phyloP scores from a whole-genome alignment of 2,113 vertebrate genomes.

The Triplophysa tibetana region DNA sequence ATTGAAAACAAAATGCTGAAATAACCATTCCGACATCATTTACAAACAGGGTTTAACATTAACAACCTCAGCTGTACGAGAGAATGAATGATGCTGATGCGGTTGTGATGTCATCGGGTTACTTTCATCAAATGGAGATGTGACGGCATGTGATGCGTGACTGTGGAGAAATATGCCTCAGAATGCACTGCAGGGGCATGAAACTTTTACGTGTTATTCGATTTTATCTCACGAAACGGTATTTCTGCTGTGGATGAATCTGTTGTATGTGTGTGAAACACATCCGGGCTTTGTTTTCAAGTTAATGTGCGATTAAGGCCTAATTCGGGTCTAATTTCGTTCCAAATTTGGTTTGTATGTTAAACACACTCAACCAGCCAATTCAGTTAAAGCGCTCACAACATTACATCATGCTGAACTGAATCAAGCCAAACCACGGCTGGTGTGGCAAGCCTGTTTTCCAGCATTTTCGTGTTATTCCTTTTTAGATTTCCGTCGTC shows the following conservation, averaged over 20 bases:
- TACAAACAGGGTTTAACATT: too few relatives aligned
- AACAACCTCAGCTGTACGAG: too few relatives aligned
- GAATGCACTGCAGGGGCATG: not conserved
- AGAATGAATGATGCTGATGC: too few relatives aligned
- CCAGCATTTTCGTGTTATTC: not conserved
- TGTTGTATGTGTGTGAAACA: not conserved
- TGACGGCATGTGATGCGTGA: not conserved
- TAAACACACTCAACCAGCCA: not conserved
- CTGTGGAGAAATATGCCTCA: too few relatives aligned
- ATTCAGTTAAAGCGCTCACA: not conserved
- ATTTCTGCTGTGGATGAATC: not conserved
- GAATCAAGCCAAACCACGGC: too few relatives aligned
- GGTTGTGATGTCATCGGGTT: too few relatives aligned
- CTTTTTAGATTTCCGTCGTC: not conserved
- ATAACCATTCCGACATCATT: too few relatives aligned
- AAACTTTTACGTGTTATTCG: not conserved
- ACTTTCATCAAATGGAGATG: too few relatives aligned
- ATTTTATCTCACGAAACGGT: not conserved
- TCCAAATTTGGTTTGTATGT: not conserved
- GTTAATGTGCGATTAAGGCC: not conserved
- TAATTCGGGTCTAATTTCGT: not conserved
- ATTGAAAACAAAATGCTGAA: not conserved
- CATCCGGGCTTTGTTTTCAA: conserved; percentile 12
- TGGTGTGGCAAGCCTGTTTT: not conserved
- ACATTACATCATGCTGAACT: conserved; percentile 1